Base-by-base conservation (phyloP, 2,113 vertebrate species). In the Tiliqua scincoides region DNA sequence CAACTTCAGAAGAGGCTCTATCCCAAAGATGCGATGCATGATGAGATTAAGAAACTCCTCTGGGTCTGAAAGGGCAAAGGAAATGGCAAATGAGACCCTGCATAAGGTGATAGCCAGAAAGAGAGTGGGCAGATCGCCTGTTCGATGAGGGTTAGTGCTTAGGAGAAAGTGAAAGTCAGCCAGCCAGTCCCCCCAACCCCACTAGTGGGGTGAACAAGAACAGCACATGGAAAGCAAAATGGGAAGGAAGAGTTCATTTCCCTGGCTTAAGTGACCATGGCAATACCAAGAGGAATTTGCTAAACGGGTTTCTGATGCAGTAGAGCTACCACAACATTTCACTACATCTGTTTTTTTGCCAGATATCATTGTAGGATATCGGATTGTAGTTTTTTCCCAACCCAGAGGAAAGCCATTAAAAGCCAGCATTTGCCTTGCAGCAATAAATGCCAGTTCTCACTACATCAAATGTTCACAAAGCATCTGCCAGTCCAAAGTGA, bases 21-120 rank as follows among this genome's bases (percentile, higher is more conserved):
- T 95, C 7, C 95, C 94, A 25, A 98, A 94, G 75, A 99, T 95
- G 30, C 97, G 95, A 6, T 98, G 97, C 97, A 98, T 98, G 61
- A 98, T 96, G 88, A 98, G 95, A 6, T 88, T 97, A 10, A 99
- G 97, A 85, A 99, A 99, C 95, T 99, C 98, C 87, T 99, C 98
- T 0, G 98, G 98, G 94, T 99, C 98, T 99, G 92, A 14, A 91
- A 83, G 23, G 20, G 0, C 2, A 89, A 43, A 86, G 61, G n/a
- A 74, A 79, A 5, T 25, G 18, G 0, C 79, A 88, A 20, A n/a
- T 14, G 76, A 35, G 0, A 0, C 0, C n/a, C 48, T 43, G 32
- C 59, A 4, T 0, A 0, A 4, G 25, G 43, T 0, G 7, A 40
- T 0, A 68, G 32, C 35, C n/a, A 63, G 27, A 37, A 67, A 68